Base-by-base conservation (phyloP, 2,888 invertebrate species). In the Aethes cnicana region DNA sequence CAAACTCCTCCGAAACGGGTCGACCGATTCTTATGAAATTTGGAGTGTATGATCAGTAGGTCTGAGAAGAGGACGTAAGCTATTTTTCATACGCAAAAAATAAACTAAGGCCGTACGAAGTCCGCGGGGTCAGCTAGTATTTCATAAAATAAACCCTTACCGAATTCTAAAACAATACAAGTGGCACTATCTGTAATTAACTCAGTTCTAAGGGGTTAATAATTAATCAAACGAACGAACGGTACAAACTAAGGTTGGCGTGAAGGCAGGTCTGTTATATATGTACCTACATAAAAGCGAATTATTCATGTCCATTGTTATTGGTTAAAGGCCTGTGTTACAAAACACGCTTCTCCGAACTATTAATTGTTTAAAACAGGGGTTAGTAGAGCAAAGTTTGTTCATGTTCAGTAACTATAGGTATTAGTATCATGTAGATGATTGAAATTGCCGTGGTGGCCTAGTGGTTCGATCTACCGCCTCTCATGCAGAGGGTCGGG, bases 151-250 rank as follows among this genome's bases (percentile, higher is more conserved):
- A n/a, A n/a, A n/a, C n/a, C n/a, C n/a, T n/a, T n/a, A n/a, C n/a
- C n/a, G n/a, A n/a, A n/a, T 35, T 16, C 25, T 12, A 28, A 6
- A 20, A 30, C 18, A 6, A 5, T 11, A 20, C 21, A 20, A 26
- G 41, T 35, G 20, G 7, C 8, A 16, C 20, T 28, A 49, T 30
- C 43, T 43, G 21, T 43, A 49, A 49, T 43, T 43, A 50, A 50
- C 30, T 11, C 23, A 3, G 12, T 23, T 30, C 21, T 25, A 21
- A 43, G 28, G 36, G 36, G 18, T 50, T 23, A 36, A 50, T 50
- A 50, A 50, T 50, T 50, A 43, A 50, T 50, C 30, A 44, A 50
- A 43, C 36, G 36, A 50, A 44, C 30, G 37, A 50, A 43, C 36
- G 36, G 32, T 26, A 42, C 43, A 25, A 49, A 28, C 50, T 43